phyloP scores from a whole-genome alignment of 2,113 vertebrate genomes.

The Melanocharis versteri region DNA sequence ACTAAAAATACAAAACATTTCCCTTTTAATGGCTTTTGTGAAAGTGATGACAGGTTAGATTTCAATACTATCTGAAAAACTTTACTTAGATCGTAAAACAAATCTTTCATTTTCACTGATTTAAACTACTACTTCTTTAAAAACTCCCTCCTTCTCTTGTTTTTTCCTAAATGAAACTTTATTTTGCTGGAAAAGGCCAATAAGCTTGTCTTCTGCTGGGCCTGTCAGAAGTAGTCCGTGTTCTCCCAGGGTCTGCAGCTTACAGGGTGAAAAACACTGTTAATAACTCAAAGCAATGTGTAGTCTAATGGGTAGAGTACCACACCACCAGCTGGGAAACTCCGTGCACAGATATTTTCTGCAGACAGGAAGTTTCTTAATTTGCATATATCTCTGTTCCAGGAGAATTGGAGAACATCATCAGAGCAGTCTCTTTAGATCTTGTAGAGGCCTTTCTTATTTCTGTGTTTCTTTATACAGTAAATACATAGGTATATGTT shows the following conservation, averaged over 20 bases:
- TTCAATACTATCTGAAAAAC: not conserved
- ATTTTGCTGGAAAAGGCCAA: not conserved
- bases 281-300: not conserved
- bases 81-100: not conserved
- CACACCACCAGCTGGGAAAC: not conserved
- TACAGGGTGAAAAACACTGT: not conserved
- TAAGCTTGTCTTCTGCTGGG: not conserved
- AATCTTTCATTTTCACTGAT: not conserved
- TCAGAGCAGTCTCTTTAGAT: not conserved
- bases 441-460: not conserved
- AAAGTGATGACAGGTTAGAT: not conserved
- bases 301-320: not conserved
- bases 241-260: not conserved
- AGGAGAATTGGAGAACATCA: not conserved
- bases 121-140: not conserved
- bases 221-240: not conserved
- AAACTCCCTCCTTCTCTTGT: not conserved
- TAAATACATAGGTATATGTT: not conserved
- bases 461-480: not conserved
- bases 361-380: not conserved
- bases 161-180: not conserved
- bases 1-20: not conserved
- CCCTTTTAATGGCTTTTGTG: not conserved
- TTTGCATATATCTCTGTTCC: not conserved
- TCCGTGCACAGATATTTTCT: not conserved